Evolutionary conservation across 2,797 vertebrate species (phyloP).

Genomic region (Antrozous pallidus): DNA sequence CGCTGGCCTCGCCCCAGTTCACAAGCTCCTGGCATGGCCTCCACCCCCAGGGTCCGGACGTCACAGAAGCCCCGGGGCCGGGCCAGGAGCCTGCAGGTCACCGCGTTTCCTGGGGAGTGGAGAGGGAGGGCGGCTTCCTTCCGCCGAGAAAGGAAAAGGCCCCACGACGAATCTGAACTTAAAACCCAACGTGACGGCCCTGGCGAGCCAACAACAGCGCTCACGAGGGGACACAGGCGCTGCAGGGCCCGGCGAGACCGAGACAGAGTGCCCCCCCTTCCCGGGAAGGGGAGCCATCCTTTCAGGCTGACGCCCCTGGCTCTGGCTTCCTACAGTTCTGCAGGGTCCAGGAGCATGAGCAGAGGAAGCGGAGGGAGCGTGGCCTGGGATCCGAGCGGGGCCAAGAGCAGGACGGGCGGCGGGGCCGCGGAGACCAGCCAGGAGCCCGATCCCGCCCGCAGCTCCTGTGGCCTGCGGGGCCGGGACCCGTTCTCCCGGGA

Average conservation of each 20-base stretch:
- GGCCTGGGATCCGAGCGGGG: slow-evolving; percentile 67
- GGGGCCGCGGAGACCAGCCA: too few relatives aligned
- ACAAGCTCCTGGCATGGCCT: background rate
- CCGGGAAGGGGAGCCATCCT: slow-evolving; percentile 48
- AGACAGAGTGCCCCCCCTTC: background rate
- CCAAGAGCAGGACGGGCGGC: slow-evolving; percentile 51
- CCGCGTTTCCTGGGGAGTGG: rapidly evolving
- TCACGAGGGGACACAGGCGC: background rate
- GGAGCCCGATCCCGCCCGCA: too few relatives aligned
- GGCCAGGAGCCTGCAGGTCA: rapidly evolving
- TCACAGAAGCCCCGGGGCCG: background rate
- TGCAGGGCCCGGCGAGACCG: background rate
- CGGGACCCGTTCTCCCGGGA: slow-evolving; percentile 33
- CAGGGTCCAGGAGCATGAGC: slow-evolving; percentile 59
- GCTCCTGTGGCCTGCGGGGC: slow-evolving; percentile 61
- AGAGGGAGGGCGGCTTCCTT: background rate
- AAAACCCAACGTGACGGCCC: background rate
- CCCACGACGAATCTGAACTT: background rate
- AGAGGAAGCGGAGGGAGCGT: slow-evolving; percentile 74
- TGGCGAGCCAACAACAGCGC: rapidly evolving
- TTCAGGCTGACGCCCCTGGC: slow-evolving; percentile 55
- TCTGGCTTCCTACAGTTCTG: slow-evolving; percentile 66
- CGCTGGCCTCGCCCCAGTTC: background rate
- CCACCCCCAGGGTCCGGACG: too few relatives aligned
- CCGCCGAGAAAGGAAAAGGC: background rate